A percentile compares a stretch with the other conserved stretches of the same genome.
phyloP scores from a whole-genome alignment of 2,888 invertebrate species.

The Cristatella mucedo region DNA sequence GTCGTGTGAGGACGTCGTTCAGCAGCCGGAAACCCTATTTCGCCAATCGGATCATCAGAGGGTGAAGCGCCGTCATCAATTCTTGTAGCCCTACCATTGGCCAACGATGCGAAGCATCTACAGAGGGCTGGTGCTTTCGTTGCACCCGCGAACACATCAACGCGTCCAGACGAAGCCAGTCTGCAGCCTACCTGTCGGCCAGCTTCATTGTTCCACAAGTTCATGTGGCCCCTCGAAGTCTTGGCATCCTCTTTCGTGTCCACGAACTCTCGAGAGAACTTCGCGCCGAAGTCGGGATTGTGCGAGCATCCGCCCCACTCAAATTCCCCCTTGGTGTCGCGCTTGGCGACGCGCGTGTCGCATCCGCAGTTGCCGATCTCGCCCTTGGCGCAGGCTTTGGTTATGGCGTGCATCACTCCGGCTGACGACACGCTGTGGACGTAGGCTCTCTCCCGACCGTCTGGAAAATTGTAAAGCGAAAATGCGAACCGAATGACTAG shows the following conservation, averaged over 20 bases:
- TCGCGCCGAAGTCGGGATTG: constrained; percentile 56
- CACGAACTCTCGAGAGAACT: constrained; percentile 68
- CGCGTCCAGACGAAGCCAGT: no score
- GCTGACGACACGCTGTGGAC: constrained; percentile 74
- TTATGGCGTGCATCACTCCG: constrained; percentile 71
- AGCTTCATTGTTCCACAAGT: constrained; percentile 79
- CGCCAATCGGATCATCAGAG: no score
- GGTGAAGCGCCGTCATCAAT: no score
- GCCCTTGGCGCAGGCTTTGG: constrained; percentile 53
- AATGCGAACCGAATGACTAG: no score
- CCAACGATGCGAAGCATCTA: no score
- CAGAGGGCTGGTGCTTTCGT: no score
- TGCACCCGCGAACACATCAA: no score
- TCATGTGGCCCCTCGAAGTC: constrained; percentile 63
- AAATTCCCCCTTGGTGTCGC: constrained; percentile 49
- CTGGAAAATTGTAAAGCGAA: constrained; percentile 43
- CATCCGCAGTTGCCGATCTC: constrained; percentile 75
- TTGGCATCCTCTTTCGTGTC: constrained; percentile 61
- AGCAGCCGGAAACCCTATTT: no score
- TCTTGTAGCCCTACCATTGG: no score
- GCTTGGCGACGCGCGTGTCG: constrained; percentile 57
- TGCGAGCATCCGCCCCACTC: constrained; percentile 90
- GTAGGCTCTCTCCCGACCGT: constrained; percentile 73
- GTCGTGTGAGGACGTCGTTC: no score
- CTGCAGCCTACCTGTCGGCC: constrained; percentile 57